Base-by-base conservation (phyloP, 1,140 invertebrate species). In the Battus philenor region DNA sequence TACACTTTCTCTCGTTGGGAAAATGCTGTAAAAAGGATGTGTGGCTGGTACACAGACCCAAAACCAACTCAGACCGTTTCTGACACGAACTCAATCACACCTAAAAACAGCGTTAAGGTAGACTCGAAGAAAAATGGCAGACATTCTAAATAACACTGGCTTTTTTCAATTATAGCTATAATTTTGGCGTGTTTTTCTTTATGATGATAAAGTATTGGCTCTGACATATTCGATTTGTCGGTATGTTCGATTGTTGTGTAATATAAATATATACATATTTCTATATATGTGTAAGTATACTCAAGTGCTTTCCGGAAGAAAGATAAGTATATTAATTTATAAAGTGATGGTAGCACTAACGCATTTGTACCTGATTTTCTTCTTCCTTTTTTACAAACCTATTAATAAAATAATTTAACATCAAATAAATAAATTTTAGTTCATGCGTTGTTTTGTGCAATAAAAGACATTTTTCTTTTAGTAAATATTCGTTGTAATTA, bases 21-120 rank as follows among this genome's bases (percentile, higher is more conserved):
- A 62, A 85, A 88, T 53, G 92, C 92, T 0, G 85, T 94, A 0
- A 79, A 89, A 29, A 84, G 93, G 10, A 91, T 93, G 65, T 87
- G 88, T 39, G 83, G 89, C 20, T 94, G 92, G 92, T 92, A 92
- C 61, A 33, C 38, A 7, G 59, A 64, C 5, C 54, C 48, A 7
- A 64, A 56, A 9, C 30, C 46, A 0, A 38, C 44, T 1, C 45
- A 57, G 2, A 30, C 64, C 0, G 70, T 70, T 18, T 63, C 67
- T 0, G 65, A 58, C 15, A 52, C 33, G 6, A 66, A 31, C 22
- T 50, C 61, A 0, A 29, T 68, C 0, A 60, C 62, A 0, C 57
- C 69, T 16, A 65, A 76, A 24, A 60, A 44, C 24, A 75, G 61
- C 31, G 73, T 69, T 24, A 78, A 70, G 22, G 44, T 63, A 2